Percentiles rank a stretch among this genome's conserved stretches.
These are phyloP conservation scores for Morphnarchus princeps DNA, from an alignment of 2,113 vertebrate species.

Conservation along the genomic window DNA sequence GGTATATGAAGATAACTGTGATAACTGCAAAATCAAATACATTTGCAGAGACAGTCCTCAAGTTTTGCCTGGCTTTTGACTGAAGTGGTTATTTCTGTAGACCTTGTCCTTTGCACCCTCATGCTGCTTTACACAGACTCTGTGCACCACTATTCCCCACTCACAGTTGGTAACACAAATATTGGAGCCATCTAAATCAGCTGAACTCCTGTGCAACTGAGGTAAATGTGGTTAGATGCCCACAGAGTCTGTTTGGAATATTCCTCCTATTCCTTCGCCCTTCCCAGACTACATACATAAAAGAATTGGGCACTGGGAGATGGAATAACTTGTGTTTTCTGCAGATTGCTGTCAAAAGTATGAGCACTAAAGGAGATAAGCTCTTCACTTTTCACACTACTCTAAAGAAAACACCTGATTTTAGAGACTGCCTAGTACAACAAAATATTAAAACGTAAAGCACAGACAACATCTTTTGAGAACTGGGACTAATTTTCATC, in stretches of 20 bases:
- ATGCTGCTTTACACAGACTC: background rate
- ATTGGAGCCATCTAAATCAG: background rate
- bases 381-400: background rate
- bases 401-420: background rate
- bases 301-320: background rate
- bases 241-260: background rate
- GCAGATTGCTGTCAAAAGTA: background rate
- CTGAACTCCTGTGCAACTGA: background rate
- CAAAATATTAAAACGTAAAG: background rate
- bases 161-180: background rate
- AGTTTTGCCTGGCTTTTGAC: background rate
- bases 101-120: background rate
- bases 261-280: background rate
- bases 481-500: background rate
- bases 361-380: background rate
- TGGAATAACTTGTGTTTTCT: background rate
- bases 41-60: background rate
- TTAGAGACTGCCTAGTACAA: background rate
- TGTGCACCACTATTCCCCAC: accelerated
- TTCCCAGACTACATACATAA: background rate
- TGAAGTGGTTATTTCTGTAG: background rate
- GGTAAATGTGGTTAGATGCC: background rate
- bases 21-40: background rate
- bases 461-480: background rate
- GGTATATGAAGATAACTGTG: background rate